phyloP scores from a whole-genome alignment of 1,140 invertebrate genomes.

The Pseudomyrmex sp. region DNA sequence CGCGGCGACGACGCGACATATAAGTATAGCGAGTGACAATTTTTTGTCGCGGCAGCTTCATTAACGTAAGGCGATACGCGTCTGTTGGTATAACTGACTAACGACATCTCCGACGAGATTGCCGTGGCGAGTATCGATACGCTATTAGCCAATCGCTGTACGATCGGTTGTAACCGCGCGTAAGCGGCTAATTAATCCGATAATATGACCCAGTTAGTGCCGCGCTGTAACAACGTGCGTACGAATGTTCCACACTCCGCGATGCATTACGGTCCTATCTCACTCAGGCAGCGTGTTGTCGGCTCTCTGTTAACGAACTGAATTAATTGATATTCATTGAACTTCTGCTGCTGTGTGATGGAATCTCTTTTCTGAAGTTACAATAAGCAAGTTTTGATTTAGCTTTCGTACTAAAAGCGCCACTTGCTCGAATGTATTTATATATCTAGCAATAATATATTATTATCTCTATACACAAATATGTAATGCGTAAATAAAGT shows the following conservation, averaged over 20 bases:
- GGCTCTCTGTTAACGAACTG: conserved; percentile 75
- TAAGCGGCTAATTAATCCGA: conserved; percentile 77
- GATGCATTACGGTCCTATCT: not conserved
- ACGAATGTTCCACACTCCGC: conserved; percentile 1
- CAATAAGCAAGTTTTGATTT: conserved; percentile 65
- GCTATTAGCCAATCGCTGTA: conserved; percentile 59
- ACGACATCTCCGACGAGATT: conserved; percentile 46
- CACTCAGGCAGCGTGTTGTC: conserved; percentile 21
- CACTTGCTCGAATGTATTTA: not conserved
- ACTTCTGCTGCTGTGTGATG: conserved; percentile 63
- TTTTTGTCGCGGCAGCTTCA: conserved; percentile 34
- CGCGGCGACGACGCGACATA: conserved; percentile 1
- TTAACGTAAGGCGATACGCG: conserved; percentile 21
- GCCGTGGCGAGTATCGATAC: conserved; percentile 52
- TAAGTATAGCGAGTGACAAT: not conserved
- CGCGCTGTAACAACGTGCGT: conserved; percentile 40
- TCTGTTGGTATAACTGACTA: not conserved
- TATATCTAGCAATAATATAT: too few relatives aligned
- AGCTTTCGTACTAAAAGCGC: not conserved
- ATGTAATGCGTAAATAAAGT: too few relatives aligned
- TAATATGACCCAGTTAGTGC: conserved; percentile 72
- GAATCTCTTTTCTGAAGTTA: conserved; percentile 76
- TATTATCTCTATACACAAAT: too few relatives aligned
- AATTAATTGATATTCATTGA: conserved; percentile 81
- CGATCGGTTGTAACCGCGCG: conserved; percentile 64